phyloP scores from a whole-genome alignment of 2,797 vertebrate genomes.

The Etheostoma nigrum region DNA sequence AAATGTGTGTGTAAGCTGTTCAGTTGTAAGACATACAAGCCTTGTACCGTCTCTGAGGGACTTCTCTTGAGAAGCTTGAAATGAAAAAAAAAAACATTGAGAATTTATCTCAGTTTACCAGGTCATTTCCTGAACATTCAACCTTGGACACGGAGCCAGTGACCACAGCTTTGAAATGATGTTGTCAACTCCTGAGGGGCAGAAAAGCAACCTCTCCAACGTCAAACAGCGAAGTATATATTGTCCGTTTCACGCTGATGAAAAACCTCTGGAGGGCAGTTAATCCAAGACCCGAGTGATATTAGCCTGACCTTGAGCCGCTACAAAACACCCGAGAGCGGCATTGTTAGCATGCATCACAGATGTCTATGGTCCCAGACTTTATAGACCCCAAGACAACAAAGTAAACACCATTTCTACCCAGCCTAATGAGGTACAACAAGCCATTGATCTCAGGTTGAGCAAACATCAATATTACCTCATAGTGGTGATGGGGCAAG shows the following conservation, averaged over 20 bases:
- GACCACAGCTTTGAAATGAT: conserved; percentile 62
- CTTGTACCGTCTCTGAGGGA: conserved; percentile 19
- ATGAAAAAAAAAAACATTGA: conserved; percentile 55
- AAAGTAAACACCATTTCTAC: conserved; percentile 47
- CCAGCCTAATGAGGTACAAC: conserved; percentile 56
- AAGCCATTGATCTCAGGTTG: conserved; percentile 59
- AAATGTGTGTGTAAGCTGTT: conserved; percentile 46
- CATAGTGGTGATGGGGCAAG: conserved; percentile 34
- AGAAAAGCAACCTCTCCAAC: conserved; percentile 54
- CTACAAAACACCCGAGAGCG: conserved; percentile 44
- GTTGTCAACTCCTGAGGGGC: conserved; percentile 48
- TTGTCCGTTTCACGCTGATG: conserved; percentile 64
- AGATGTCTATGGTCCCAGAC: conserved; percentile 17
- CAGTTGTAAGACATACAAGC: conserved; percentile 36
- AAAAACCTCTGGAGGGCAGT: conserved; percentile 64
- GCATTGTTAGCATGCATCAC: conserved; percentile 50
- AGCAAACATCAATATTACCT: conserved; percentile 61
- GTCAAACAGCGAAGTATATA: conserved; percentile 58
- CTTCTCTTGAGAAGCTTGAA: conserved; percentile 45
- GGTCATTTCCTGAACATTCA: conserved; percentile 63
- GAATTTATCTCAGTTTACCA: conserved; percentile 70
- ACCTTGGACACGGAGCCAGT: conserved; percentile 57
- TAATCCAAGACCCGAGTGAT: conserved; percentile 69
- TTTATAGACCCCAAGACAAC: neutral
- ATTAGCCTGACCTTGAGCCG: conserved; percentile 67